Percentiles rank a stretch among this genome's conserved stretches.
Conservation (phyloP, 2,888 invertebrate genomes). For the Amphipyra berbera region DNA sequence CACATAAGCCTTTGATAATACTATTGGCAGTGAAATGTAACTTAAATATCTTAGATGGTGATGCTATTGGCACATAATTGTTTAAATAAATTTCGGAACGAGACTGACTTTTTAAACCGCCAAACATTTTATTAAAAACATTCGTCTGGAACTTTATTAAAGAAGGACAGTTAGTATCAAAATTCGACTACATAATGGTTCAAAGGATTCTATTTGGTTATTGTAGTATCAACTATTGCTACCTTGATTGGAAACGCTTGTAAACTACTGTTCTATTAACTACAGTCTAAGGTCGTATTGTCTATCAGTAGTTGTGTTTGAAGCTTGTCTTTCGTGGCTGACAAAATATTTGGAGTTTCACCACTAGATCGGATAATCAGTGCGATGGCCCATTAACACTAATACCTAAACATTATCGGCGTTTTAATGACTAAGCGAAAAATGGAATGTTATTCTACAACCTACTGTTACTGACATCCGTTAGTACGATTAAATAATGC, state of each 20-base stretch:
- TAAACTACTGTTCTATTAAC: constrained; percentile 39
- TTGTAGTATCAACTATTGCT: constrained; percentile 33
- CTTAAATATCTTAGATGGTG: constrained; percentile 43
- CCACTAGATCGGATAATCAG: constrained; percentile 52
- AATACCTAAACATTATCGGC: constrained; percentile 53
- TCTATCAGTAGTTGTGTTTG: constrained; percentile 45
- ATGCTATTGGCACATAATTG: constrained; percentile 41
- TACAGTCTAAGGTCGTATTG: constrained; percentile 51
- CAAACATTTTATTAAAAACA: constrained; percentile 16
- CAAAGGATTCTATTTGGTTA: constrained; percentile 21
- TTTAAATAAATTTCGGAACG: constrained; percentile 22
- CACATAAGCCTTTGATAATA: constrained; percentile 47
- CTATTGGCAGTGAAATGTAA: constrained; percentile 55
- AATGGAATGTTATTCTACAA: constrained; percentile 84
- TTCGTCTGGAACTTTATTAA: constrained; percentile 12
- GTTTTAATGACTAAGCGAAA: constrained; percentile 60
- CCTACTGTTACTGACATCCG: constrained; percentile 72
- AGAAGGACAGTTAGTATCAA: constrained; percentile 6
- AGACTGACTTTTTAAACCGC: constrained; percentile 1
- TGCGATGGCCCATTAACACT: constrained; percentile 53
- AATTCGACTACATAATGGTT: constrained; percentile 8
- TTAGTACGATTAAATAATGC: constrained; percentile 68
- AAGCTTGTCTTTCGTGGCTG: constrained; percentile 50
- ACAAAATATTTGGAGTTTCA: constrained; percentile 50
- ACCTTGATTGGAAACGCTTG: constrained; percentile 15